Evolutionary conservation across 2,797 vertebrate genomes (phyloP).

Genomic region (Myotis planiceps): DNA sequence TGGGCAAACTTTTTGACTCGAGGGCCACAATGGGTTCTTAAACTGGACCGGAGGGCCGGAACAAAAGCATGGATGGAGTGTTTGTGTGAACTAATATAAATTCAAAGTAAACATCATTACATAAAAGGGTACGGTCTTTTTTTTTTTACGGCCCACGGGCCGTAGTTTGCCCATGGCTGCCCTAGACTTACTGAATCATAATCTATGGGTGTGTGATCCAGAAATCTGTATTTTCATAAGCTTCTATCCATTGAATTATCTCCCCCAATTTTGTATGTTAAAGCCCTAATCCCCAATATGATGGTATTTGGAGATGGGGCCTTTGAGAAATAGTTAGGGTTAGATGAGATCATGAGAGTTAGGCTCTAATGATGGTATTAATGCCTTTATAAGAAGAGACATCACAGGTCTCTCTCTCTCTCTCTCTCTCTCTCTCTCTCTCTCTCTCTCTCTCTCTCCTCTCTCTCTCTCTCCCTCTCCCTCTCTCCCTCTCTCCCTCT

Average conservation of each 20-base stretch:
- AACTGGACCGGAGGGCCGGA: no score
- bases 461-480: not conserved
- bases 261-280: not conserved
- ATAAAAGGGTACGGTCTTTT: no score
- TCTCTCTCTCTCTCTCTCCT: not conserved
- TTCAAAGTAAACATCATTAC: no score
- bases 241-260: not conserved
- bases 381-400: not conserved
- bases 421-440: no score
- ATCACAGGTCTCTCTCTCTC: not conserved
- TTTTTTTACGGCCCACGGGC: no score
- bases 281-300: not conserved
- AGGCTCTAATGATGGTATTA: not conserved
- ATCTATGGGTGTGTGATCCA: not conserved
- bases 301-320: not conserved
- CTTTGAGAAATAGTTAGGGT: not conserved
- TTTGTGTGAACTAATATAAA: no score
- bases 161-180: no score
- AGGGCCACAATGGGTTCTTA: no score
- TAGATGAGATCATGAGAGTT: not conserved
- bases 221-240: not conserved
- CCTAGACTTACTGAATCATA: not conserved
- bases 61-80: no score
- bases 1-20: no score
- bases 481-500: not conserved